These are phyloP conservation scores for Pongo pygmaeus DNA, from an alignment of 2,113 vertebrate species.

Conservation along the genomic window DNA sequence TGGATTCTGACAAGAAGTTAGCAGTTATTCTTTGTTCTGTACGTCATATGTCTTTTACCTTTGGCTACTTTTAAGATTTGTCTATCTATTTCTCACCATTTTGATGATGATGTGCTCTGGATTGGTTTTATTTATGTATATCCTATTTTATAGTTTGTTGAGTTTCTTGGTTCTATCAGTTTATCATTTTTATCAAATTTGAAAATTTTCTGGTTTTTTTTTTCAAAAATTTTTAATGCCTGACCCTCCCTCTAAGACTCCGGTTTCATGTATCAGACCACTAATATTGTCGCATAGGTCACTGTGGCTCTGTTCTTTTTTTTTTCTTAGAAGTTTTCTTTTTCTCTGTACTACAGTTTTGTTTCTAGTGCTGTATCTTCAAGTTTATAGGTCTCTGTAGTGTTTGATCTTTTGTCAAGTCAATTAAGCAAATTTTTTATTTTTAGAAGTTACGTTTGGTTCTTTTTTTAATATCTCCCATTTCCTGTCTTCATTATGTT, in stretches of 20 bases:
- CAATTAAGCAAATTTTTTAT: neutral
- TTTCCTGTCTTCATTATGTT: neutral
- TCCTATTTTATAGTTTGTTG: neutral
- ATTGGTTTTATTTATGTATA: neutral
- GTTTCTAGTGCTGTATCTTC: neutral
- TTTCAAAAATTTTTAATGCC: neutral
- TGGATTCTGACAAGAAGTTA: neutral
- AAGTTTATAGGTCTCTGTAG: neutral
- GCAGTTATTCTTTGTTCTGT: neutral
- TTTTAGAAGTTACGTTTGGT: neutral
- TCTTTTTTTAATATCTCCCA: neutral
- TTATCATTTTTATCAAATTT: neutral
- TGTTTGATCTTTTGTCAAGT: neutral
- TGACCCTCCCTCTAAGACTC: neutral
- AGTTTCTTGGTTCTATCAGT: neutral
- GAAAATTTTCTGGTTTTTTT: neutral
- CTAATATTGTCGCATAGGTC: neutral
- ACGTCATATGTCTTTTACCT: neutral
- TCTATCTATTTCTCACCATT: neutral
- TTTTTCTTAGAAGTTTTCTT: neutral
- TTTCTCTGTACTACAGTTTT: neutral
- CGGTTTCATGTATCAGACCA: neutral
- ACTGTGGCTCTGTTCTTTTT: neutral
- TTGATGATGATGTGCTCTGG: neutral
- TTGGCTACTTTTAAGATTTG: neutral